Evolutionary conservation across 2,113 vertebrate species (phyloP).

Genomic region (Lagopus leucura): DNA sequence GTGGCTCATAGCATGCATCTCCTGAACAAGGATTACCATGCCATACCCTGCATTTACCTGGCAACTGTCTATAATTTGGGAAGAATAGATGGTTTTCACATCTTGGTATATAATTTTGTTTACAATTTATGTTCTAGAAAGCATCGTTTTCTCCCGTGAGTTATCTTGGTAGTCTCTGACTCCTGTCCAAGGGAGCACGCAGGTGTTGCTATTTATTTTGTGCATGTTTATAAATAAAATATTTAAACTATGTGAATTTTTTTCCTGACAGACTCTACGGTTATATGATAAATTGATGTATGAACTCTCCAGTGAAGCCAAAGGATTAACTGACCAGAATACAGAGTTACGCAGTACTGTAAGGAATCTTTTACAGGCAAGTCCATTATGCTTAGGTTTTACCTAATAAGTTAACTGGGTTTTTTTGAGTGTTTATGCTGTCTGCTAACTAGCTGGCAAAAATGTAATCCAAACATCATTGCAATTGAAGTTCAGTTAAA

Average conservation of each 20-base stretch:
- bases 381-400: constrained; percentile 3
- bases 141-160: background rate
- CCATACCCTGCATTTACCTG: background rate
- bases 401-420: background rate
- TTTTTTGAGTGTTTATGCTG: background rate
- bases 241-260: background rate
- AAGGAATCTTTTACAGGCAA: constrained; percentile 86
- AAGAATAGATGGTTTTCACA: background rate
- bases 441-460: background rate
- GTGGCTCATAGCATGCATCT: background rate
- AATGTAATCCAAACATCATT: background rate
- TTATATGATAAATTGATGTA: constrained; percentile 87
- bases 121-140: background rate
- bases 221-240: background rate
- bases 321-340: constrained; percentile 87
- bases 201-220: background rate
- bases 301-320: constrained; percentile 84
- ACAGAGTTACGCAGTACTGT: constrained; percentile 81
- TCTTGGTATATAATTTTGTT: background rate
- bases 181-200: background rate
- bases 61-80: background rate
- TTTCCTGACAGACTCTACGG: constrained; percentile 79
- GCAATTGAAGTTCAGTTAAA: background rate
- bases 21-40: background rate
- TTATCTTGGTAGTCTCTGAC: background rate